Conservation (phyloP, 1,140 invertebrate genomes). For the Drosophila busckii region DNA sequence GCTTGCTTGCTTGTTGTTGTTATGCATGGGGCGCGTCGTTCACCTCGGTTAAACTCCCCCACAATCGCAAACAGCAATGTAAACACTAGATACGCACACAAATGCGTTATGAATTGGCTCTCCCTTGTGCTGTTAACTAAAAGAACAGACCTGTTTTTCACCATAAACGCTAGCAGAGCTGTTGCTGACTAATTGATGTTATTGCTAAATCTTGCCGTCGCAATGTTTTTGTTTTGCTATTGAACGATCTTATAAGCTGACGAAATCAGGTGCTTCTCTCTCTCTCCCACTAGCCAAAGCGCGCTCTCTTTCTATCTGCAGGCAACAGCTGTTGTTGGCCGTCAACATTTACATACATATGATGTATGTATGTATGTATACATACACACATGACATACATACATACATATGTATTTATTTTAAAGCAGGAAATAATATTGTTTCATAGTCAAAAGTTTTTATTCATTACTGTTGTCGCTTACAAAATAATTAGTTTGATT, state of each 20-base stretch:
- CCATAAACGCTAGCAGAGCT: constrained; percentile 11
- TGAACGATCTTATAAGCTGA: constrained; percentile 3
- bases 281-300: constrained; percentile 4
- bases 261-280: constrained; percentile 12
- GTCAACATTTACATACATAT: constrained; percentile 31
- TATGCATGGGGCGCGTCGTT: constrained; percentile 26
- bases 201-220: constrained; percentile 17
- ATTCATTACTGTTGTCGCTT: too few relatives aligned
- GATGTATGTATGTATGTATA: background rate
- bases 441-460: too few relatives aligned
- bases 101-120: constrained; percentile 1
- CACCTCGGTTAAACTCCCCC: constrained; percentile 25
- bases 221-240: constrained; percentile 15
- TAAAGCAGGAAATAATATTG: background rate
- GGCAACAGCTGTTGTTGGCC: constrained; percentile 18
- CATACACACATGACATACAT: background rate
- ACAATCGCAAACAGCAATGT: background rate
- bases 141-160: constrained; percentile 17
- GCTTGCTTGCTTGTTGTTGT: constrained; percentile 15
- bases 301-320: constrained; percentile 1
- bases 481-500: too few relatives aligned
- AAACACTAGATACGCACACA: background rate
- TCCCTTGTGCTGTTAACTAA: constrained; percentile 25
- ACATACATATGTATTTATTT: background rate
- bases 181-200: constrained; percentile 32